Base-by-base conservation (phyloP, 1,140 invertebrate genomes). In the Acromyrmex charruanus region DNA sequence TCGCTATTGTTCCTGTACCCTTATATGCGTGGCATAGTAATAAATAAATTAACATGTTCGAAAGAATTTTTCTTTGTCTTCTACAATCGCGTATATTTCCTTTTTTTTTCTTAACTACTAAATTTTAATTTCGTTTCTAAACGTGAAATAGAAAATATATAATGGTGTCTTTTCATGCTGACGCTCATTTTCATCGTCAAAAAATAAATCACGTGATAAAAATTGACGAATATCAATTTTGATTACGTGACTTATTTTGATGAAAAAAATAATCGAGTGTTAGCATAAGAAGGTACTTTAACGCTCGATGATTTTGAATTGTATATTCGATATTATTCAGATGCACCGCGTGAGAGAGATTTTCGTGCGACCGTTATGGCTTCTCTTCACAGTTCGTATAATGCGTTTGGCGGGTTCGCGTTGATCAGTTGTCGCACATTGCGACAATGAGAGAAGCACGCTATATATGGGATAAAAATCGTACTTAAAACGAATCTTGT, bases 321-420 rank as follows among this genome's bases (percentile, higher is more conserved):
- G 25, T 4, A 5, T n/a, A 35, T 61, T 9, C 58, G 58, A 39
- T 31, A 71, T 71, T 6, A 49, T 49, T 59, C 12, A 31, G 18
- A 39, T 77, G 75, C 75, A 77, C 44, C 39, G 44, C 39, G 58
- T 63, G 74, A 59, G 14, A 39, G n/a, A 53, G 16, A 68, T 68
- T 68, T 55, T 55, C 49, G 9, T 12, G 49, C 65, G 14, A 12
- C 31, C 39, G 5, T 59, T 49, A 49, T 49, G 55, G 39, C 55
- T 69, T 69, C 51, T 59, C 10, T 2, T 14, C 10, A 21, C 2
- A 31, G 5, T 16, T 77, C 9, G 14, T 21, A 18, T 6, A 44
- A 35, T 35, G 14, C 66, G 49, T 16, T 74, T 61, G 39, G 49
- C 28, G 28, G 49, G 18, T 39, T 82, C n/a, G 21, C 4, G 39